These are phyloP conservation scores for Ameiurus melas DNA, from an alignment of 2,113 vertebrate species.

Conservation along the genomic window DNA sequence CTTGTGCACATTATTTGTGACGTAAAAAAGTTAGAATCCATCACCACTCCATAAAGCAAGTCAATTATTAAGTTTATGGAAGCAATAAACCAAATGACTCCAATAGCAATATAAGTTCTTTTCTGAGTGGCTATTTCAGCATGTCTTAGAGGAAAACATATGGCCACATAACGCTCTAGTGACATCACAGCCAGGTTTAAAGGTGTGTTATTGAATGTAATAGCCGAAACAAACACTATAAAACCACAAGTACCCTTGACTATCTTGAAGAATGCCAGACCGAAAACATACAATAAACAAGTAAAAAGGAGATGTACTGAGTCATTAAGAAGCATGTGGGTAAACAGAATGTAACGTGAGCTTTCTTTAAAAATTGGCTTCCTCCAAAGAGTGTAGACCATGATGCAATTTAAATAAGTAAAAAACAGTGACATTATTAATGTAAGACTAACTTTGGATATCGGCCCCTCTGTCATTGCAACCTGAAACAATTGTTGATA, in stretches of 20 bases:
- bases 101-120: slow-evolving; percentile 39
- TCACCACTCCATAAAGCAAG: slow-evolving; percentile 18
- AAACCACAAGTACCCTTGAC: slow-evolving; percentile 21
- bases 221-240: slow-evolving; percentile 3
- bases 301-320: slow-evolving; percentile 2
- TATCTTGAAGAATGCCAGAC: neutral
- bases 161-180: slow-evolving; percentile 54
- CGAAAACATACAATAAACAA: neutral
- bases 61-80: slow-evolving; percentile 34
- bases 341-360: slow-evolving; percentile 49
- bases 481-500: slow-evolving; percentile 5
- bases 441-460: neutral
- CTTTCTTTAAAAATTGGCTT: slow-evolving; percentile 45
- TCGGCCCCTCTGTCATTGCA: neutral
- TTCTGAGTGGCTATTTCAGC: slow-evolving; percentile 43
- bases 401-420: slow-evolving; percentile 42
- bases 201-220: slow-evolving; percentile 45
- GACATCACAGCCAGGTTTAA: slow-evolving; percentile 57
- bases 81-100: slow-evolving; percentile 43
- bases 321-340: slow-evolving; percentile 49
- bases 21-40: neutral
- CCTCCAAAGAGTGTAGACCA: slow-evolving; percentile 43
- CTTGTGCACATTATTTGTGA: slow-evolving; percentile 13
- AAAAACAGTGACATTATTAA: slow-evolving; percentile 35
- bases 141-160: slow-evolving; percentile 53